Evolutionary conservation across 2,113 vertebrate species (phyloP).

Genomic region (Heliornis fulica): DNA sequence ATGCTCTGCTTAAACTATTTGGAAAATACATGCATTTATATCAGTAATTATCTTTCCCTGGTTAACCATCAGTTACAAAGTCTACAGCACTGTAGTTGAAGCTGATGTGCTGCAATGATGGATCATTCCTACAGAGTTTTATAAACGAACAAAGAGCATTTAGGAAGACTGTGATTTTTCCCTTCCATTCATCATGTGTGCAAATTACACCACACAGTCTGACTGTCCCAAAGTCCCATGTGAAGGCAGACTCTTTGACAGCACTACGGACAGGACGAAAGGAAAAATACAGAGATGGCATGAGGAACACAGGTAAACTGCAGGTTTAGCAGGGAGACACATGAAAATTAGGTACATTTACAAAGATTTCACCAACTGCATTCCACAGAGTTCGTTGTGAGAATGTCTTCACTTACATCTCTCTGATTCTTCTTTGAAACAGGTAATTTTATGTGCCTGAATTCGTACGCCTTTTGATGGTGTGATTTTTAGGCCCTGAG

Average conservation of each 20-base stretch:
- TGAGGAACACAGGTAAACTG: background rate
- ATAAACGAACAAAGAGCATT: background rate
- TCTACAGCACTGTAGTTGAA: background rate
- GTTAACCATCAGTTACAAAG: background rate
- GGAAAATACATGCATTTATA: slow-evolving; percentile 15
- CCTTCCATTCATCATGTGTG: background rate
- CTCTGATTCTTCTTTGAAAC: background rate
- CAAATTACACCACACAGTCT: background rate
- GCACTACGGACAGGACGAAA: background rate
- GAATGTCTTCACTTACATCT: background rate
- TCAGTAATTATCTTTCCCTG: background rate
- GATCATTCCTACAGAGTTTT: background rate
- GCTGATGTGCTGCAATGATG: background rate
- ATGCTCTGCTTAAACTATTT: background rate
- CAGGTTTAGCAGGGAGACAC: background rate
- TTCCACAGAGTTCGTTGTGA: background rate
- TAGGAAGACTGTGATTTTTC: background rate
- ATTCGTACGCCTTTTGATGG: background rate
- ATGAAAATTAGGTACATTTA: background rate
- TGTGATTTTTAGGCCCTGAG: background rate
- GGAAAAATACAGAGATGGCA: slow-evolving; percentile 16
- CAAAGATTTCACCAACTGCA: background rate
- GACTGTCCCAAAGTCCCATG: background rate
- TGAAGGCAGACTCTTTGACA: background rate
- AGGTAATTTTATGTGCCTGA: background rate